phyloP scores from a whole-genome alignment of 1,140 invertebrate genomes.

The Caenorhabditis latens region DNA sequence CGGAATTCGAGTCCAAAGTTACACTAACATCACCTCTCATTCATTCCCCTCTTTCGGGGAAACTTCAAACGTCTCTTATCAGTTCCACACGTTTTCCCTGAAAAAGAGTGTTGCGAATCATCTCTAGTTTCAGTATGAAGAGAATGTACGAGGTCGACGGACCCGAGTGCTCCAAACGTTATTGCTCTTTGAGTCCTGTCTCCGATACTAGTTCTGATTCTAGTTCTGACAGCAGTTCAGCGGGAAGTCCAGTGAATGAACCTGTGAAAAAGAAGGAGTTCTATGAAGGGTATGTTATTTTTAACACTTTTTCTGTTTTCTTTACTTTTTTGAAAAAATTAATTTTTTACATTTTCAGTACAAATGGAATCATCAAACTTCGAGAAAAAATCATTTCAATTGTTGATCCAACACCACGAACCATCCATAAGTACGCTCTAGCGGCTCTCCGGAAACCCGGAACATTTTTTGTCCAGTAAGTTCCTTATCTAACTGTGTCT shows the following conservation, averaged over 20 bases:
- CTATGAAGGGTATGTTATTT: conserved; percentile 4
- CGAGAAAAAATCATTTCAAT: conserved; percentile 13
- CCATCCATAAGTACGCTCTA: conserved; percentile 1
- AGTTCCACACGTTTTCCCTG: background rate
- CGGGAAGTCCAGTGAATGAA: no score
- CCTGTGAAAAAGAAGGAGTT: background rate
- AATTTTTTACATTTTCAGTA: background rate
- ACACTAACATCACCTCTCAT: background rate
- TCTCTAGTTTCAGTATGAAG: conserved; percentile 32
- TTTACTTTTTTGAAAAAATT: no score
- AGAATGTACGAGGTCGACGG: background rate
- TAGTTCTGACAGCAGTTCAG: background rate
- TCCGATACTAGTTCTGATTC: no score
- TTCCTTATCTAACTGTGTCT: background rate
- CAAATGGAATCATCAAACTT: background rate
- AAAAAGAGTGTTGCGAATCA: background rate
- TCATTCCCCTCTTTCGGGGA: background rate
- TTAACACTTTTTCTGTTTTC: background rate
- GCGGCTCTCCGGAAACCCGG: conserved; percentile 3
- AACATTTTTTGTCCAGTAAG: conserved; percentile 22
- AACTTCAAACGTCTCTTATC: conserved; percentile 1
- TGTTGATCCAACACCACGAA: conserved; percentile 23
- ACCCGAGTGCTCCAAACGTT: conserved; percentile 14
- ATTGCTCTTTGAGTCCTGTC: background rate
- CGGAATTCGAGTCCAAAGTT: no score